Conservation (phyloP, 2,888 invertebrate species). For the Micoletzkya japonica region DNA sequence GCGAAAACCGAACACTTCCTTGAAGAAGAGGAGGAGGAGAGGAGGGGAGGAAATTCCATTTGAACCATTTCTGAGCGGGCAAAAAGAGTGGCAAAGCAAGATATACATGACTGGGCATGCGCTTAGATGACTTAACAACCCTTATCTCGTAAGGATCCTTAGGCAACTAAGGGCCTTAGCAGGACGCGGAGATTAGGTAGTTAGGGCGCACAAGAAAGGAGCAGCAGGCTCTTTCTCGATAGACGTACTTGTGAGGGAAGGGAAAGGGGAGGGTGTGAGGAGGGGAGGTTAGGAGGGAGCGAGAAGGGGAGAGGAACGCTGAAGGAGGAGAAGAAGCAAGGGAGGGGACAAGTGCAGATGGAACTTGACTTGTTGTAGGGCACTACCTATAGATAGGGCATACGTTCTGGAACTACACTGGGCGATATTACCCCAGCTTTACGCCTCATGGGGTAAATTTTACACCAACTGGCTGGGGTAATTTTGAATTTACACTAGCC, state of each 20-base stretch:
- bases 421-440: too few relatives aligned
- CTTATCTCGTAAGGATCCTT: too few relatives aligned
- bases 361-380: neutral
- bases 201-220: slow-evolving; percentile 1
- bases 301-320: neutral
- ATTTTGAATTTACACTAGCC: too few relatives aligned
- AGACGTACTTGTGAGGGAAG: slow-evolving; percentile 14
- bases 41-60: neutral
- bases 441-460: too few relatives aligned
- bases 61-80: too few relatives aligned
- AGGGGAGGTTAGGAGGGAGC: neutral
- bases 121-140: too few relatives aligned
- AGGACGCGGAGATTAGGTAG: slow-evolving; percentile 11
- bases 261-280: neutral
- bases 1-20: neutral
- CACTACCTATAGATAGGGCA: neutral
- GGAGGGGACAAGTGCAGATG: neutral
- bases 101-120: neutral
- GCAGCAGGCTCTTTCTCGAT: slow-evolving; percentile 11
- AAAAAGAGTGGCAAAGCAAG: neutral
- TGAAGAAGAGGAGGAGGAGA: neutral
- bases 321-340: slow-evolving; percentile 5
- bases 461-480: too few relatives aligned
- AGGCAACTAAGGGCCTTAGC: too few relatives aligned
- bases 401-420: too few relatives aligned